Evolutionary conservation across 2,888 invertebrate genomes (phyloP).

Genomic region (Punctoribates punctum): DNA sequence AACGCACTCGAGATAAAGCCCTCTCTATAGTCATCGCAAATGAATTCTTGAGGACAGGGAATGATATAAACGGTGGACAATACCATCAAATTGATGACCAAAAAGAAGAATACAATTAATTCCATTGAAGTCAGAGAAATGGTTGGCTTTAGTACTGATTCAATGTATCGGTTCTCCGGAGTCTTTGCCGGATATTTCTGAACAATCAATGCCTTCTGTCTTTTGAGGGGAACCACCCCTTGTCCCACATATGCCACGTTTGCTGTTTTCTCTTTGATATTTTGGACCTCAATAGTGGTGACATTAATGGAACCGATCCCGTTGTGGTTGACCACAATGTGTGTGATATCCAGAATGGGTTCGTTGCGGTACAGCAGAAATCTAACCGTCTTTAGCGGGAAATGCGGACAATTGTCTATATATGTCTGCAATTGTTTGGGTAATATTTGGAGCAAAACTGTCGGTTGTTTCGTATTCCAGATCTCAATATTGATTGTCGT

Average conservation of each 20-base stretch:
- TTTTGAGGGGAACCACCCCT: neutral
- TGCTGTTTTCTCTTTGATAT: neutral
- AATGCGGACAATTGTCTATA: neutral
- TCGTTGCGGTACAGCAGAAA: conserved; percentile 6
- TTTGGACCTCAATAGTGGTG: conserved; percentile 9
- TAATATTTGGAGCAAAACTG: neutral
- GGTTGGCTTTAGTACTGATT: neutral
- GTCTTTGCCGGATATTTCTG: neutral
- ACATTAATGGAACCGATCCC: neutral
- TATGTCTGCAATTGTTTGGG: neutral
- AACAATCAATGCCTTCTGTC: neutral
- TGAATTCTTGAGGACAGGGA: neutral
- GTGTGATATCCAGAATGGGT: neutral
- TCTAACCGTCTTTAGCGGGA: neutral
- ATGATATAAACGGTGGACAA: neutral
- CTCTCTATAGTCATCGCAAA: neutral
- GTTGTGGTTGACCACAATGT: conserved; percentile 10
- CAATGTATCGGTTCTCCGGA: neutral
- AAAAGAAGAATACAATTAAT: neutral
- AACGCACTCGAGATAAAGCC: neutral
- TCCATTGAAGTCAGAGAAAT: neutral
- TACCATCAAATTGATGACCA: neutral
- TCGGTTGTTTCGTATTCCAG: neutral
- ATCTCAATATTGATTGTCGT: neutral
- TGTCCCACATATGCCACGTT: conserved; percentile 21